Evolutionary conservation across 2,113 vertebrate genomes (phyloP).

Genomic region (Miniopterus natalensis): DNA sequence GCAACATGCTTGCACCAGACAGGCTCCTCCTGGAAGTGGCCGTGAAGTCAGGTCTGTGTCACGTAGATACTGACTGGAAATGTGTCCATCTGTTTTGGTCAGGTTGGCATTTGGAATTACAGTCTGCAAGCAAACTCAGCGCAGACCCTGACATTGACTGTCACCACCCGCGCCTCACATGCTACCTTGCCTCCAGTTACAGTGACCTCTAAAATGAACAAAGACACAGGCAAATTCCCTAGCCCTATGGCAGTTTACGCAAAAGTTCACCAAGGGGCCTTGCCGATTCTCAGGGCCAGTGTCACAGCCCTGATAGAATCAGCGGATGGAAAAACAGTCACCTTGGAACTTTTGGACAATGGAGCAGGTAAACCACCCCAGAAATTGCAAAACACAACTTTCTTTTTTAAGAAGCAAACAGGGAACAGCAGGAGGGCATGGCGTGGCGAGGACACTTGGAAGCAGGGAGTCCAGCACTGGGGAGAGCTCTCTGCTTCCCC

Average conservation of each 20-base stretch:
- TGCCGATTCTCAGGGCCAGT: conserved; percentile 82
- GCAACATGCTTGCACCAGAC: background rate
- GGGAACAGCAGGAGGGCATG: background rate
- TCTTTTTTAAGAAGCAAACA: conserved; percentile 19
- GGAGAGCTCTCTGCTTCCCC: background rate
- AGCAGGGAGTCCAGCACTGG: background rate
- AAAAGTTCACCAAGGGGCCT: conserved; percentile 83
- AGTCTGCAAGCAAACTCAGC: conserved; percentile 72
- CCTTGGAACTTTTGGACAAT: conserved; percentile 85
- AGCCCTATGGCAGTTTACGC: conserved; percentile 85
- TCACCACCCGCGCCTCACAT: conserved; percentile 83
- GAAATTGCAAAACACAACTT: background rate
- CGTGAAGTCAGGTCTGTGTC: background rate
- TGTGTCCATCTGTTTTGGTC: conserved; percentile 47
- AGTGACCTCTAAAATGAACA: conserved; percentile 78
- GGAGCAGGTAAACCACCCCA: conserved; percentile 86
- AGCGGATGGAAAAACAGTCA: conserved; percentile 67
- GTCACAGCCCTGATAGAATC: conserved; percentile 87
- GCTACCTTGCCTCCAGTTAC: conserved; percentile 79
- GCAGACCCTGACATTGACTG: conserved; percentile 85
- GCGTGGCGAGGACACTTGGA: background rate
- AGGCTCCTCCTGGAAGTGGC: background rate
- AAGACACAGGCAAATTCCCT: conserved; percentile 75
- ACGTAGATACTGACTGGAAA: conserved; percentile 37
- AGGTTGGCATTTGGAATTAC: conserved; percentile 87